phyloP scores from a whole-genome alignment of 2,113 vertebrate species.

The Seriola dumerili region DNA sequence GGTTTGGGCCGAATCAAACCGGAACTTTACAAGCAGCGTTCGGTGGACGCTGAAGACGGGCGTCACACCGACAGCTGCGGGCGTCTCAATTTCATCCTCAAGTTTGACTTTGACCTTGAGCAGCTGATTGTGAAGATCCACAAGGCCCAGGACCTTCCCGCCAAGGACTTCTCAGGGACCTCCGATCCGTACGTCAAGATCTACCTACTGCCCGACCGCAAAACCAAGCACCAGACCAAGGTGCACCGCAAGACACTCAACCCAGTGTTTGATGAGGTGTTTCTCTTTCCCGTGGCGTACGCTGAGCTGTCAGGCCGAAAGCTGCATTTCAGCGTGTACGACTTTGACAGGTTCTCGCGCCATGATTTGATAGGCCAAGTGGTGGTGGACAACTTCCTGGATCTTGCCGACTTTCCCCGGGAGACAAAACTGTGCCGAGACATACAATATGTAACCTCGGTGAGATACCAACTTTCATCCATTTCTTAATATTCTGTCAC shows the following conservation, averaged over 20 bases:
- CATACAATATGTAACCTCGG: constrained; percentile 96
- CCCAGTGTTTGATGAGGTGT: constrained; percentile 97
- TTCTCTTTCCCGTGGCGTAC: constrained; percentile 95
- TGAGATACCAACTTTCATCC: constrained; percentile 79
- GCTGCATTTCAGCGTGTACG: constrained; percentile 98
- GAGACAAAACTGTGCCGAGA: constrained; percentile 97
- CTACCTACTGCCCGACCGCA: constrained; percentile 97
- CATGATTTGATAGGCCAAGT: constrained; percentile 98
- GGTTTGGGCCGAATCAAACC: constrained; percentile 96
- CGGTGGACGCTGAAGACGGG: constrained; percentile 91
- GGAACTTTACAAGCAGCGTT: constrained; percentile 97
- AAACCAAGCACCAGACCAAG: constrained; percentile 99
- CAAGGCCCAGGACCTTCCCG: constrained; percentile 94
- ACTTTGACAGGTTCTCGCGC: constrained; percentile 98
- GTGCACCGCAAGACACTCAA: constrained; percentile 99
- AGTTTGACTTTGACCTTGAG: constrained; percentile 97
- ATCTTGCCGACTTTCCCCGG: constrained; percentile 96
- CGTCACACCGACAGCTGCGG: constrained; percentile 89
- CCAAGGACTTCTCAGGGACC: constrained; percentile 98
- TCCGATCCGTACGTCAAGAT: constrained; percentile 99
- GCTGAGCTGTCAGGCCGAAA: constrained; percentile 91
- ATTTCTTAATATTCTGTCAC: not conserved
- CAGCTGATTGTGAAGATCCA: constrained; percentile 99
- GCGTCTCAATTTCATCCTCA: constrained; percentile 93
- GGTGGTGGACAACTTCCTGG: constrained; percentile 98